Evolutionary conservation across 2,888 invertebrate species (phyloP), one percentile per base, ranked within the genome.

Genomic region (Amblyjoppa fuscipennis): DNA sequence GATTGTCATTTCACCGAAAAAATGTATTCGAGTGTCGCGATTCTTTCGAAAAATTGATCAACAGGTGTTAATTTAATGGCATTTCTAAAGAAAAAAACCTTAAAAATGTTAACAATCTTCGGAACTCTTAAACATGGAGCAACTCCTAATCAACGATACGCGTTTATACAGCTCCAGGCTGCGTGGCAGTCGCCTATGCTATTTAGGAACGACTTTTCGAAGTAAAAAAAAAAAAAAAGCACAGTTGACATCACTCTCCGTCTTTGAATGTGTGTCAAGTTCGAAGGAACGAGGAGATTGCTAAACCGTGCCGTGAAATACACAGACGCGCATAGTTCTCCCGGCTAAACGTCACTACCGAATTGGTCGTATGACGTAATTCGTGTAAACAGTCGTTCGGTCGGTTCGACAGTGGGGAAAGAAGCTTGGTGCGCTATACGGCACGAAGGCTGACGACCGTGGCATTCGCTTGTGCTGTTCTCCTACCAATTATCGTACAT

Each of bases 361-460:
- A 92, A 92, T 90, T 89, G 87, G 90, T 90, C 85, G 84, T 87
- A 89, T 93, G 93, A 92, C 91, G 91, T 90, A 92, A 93, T 88
- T 86, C 79, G 84, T 51, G 85, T 87, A 85, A 84, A 86, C 87
- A 88, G 75, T 88, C 87, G 84, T 86, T 34, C 66, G 83, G 85
- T 64, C 75, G 71, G 82, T 77, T 31, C 56, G 61, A 51, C 31
- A 79, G 66, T 61, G 69, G 59, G 66, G 76, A 70, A 82, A 82
- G 83, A 78, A 78, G 71, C 61, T 74, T 70, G 75, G 61, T 81
- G 53, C 81, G 45, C 16, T 45, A 16, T 74, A 81, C 76, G 70
- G 82, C 70, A 53, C 73, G 81, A 86, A 86, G 85, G 86, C 83
- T 70, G 81, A 82, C 83, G 87, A 80, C 87, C 86, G 83, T 88